Percentiles rank a stretch among this genome's conserved stretches.
Evolutionary conservation across 2,113 vertebrate species (phyloP).

Genomic region (Anolis sagrei): DNA sequence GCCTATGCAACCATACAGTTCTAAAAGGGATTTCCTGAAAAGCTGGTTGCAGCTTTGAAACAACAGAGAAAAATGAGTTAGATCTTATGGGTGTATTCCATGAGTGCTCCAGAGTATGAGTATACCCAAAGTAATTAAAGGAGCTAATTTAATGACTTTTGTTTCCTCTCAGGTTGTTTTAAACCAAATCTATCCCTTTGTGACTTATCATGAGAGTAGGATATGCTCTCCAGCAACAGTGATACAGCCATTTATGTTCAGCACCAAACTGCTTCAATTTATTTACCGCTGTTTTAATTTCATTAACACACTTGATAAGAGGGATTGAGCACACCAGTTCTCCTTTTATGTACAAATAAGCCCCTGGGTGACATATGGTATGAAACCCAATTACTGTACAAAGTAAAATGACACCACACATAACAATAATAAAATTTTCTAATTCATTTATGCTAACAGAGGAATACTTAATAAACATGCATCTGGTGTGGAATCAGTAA

Average conservation of each 20-base stretch:
- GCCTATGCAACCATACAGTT: conserved; percentile 21
- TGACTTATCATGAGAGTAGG: conserved; percentile 8
- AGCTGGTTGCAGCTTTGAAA: conserved; percentile 48
- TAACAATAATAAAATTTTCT: conserved; percentile 47
- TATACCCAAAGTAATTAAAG: conserved; percentile 57
- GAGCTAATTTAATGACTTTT: conserved; percentile 56
- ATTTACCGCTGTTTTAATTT: conserved; percentile 68
- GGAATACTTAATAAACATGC: neutral
- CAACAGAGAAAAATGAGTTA: conserved; percentile 48
- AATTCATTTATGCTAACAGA: conserved; percentile 47
- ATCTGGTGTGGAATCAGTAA: conserved; percentile 40
- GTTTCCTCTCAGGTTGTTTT: conserved; percentile 46
- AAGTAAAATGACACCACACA: conserved; percentile 58
- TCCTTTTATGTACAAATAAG: conserved; percentile 62
- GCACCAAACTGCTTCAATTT: conserved; percentile 59
- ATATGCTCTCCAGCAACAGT: conserved; percentile 37
- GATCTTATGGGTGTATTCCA: conserved; percentile 53
- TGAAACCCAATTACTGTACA: conserved; percentile 55
- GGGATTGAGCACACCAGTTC: conserved; percentile 38
- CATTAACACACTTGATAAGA: conserved; percentile 55
- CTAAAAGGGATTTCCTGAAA: conserved; percentile 61
- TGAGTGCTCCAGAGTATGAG: conserved; percentile 19
- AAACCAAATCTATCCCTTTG: conserved; percentile 26
- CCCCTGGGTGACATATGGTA: conserved; percentile 25
- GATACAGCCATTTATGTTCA: conserved; percentile 43